A percentile compares a stretch with the other conserved stretches of the same genome.
These are phyloP conservation scores for Mastigias papua DNA, from an alignment of 30 jellyfish, hydroid and myxozoan species.

Conservation along the genomic window DNA sequence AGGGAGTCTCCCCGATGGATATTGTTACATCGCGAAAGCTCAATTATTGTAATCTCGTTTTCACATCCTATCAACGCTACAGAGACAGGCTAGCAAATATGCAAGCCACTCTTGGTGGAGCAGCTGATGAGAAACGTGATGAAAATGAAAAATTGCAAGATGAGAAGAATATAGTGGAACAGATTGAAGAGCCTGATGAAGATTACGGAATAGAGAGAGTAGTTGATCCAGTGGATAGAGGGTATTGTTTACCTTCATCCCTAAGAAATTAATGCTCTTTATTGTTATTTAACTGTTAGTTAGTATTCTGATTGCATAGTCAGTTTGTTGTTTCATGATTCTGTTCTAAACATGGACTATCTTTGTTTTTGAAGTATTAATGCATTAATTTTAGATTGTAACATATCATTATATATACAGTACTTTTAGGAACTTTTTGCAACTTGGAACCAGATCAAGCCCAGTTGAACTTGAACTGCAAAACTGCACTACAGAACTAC, in stretches of 20 bases:
- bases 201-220: neutral
- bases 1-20: slow-evolving; percentile 82
- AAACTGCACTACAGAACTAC: too few species aligned
- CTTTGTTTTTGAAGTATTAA: too few species aligned
- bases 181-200: neutral
- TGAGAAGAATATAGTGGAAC: neutral
- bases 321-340: too few species aligned
- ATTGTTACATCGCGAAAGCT: slow-evolving; percentile 65
- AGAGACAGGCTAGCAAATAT: slow-evolving; percentile 52
- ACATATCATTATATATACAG: too few species aligned
- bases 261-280: too few species aligned
- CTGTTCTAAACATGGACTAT: too few species aligned
- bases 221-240: neutral
- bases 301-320: too few species aligned
- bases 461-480: too few species aligned
- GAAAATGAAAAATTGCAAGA: neutral
- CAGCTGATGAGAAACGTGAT: neutral
- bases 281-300: too few species aligned
- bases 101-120: slow-evolving; percentile 39
- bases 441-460: too few species aligned
- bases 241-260: neutral
- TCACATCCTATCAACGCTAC: slow-evolving; percentile 81
- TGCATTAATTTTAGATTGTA: too few species aligned
- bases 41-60: slow-evolving; percentile 81
- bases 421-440: too few species aligned